Conservation (phyloP, 2,797 vertebrate species). For the Halcyon leucocephala region DNA sequence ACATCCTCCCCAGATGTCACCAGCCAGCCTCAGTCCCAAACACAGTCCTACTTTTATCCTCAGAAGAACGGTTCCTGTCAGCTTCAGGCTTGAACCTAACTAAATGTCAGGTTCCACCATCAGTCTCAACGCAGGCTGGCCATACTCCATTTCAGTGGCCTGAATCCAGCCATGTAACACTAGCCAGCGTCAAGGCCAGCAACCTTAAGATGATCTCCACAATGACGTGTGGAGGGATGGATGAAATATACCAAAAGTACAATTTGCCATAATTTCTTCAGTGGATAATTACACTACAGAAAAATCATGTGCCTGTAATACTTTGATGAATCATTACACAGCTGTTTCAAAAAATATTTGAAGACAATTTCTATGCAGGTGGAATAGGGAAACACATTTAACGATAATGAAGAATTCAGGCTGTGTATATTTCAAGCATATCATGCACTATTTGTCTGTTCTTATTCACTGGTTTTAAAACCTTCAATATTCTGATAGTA, state of each 20-base stretch:
- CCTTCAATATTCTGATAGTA: fast-evolving
- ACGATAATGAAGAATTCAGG: not conserved
- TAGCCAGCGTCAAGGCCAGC: not conserved
- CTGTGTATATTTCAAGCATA: not conserved
- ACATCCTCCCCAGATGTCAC: not conserved
- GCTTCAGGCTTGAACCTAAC: not conserved
- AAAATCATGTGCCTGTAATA: not conserved
- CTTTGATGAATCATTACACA: not conserved
- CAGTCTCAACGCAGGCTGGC: not conserved
- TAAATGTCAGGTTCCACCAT: not conserved
- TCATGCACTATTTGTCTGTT: not conserved
- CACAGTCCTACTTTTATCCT: not conserved
- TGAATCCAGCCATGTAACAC: not conserved
- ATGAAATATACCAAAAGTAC: not conserved
- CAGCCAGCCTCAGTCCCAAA: not conserved
- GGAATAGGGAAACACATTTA: not conserved
- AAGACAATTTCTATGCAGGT: not conserved
- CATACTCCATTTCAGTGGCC: not conserved
- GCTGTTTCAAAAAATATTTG: not conserved
- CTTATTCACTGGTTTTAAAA: not conserved
- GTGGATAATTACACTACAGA: not conserved
- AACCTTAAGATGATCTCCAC: not conserved
- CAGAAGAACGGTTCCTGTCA: not conserved
- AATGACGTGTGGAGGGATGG: not conserved
- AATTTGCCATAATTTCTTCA: not conserved